phyloP scores from a whole-genome alignment of 2,888 invertebrate species.

The Dasysyrphus tricinctus region DNA sequence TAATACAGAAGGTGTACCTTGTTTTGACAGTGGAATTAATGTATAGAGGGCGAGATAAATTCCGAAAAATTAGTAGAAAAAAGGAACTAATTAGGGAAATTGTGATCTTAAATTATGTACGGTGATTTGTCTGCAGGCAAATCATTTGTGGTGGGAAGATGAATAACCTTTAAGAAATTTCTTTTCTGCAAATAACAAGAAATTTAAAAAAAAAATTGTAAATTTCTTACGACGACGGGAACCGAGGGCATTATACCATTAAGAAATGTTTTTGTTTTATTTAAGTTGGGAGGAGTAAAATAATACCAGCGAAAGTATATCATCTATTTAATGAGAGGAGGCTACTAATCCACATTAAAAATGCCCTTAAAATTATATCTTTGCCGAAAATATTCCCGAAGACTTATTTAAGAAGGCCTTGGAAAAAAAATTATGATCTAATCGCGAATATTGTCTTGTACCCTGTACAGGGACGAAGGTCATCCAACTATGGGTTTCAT shows the following conservation, averaged over 20 bases:
- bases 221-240: not conserved
- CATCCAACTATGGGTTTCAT: too few species aligned
- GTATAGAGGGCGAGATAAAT: not conserved
- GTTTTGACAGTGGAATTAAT: not conserved
- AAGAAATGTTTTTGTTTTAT: too few species aligned
- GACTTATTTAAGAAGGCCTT: too few species aligned
- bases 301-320: too few species aligned
- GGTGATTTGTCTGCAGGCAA: constrained; percentile 50
- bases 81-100: constrained; percentile 61
- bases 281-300: too few species aligned
- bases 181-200: not conserved
- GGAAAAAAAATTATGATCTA: too few species aligned
- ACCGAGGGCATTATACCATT: not conserved
- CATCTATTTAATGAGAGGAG: too few species aligned
- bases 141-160: constrained; percentile 23
- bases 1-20: not conserved
- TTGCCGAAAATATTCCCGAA: too few species aligned
- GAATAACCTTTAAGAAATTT: not conserved
- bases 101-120: constrained; percentile 51
- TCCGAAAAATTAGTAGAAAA: constrained; percentile 39
- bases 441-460: too few species aligned
- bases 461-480: too few species aligned
- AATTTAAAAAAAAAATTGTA: not conserved
- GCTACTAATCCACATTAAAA: too few species aligned
- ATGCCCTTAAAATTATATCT: too few species aligned